These are phyloP conservation scores for Pao palembangensis DNA, from an alignment of 2,113 vertebrate genomes.

Conservation along the genomic window DNA sequence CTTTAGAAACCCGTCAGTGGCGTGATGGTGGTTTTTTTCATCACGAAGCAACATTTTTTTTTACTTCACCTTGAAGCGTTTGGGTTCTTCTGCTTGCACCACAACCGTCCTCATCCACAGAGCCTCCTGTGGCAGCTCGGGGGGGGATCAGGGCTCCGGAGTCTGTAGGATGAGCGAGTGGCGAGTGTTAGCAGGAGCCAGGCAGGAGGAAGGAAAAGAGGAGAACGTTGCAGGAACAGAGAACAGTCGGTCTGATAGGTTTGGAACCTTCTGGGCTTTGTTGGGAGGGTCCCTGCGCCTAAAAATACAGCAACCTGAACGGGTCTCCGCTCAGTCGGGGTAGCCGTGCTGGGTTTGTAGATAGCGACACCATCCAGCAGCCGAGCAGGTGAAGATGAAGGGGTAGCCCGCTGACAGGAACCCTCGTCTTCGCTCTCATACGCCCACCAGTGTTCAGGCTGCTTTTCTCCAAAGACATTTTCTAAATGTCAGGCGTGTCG, in stretches of 20 bases:
- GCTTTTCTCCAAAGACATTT: slow-evolving; percentile 57
- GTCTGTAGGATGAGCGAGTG: no score
- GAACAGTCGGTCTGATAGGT: background rate
- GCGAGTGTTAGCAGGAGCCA: no score
- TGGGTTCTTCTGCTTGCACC: no score
- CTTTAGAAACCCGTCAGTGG: no score
- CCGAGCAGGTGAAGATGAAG: slow-evolving; percentile 23
- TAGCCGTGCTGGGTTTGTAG: background rate
- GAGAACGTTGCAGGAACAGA: background rate
- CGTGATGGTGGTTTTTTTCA: no score
- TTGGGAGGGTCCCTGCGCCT: background rate
- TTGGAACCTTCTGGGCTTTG: background rate
- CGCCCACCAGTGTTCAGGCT: slow-evolving; percentile 47
- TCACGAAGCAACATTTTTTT: no score
- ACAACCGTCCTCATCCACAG: no score
- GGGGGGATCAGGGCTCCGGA: no score
- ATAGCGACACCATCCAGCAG: background rate
- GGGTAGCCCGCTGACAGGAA: background rate
- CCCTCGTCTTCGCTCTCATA: slow-evolving; percentile 38
- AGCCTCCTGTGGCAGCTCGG: no score
- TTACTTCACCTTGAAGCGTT: no score
- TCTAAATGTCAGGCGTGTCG: slow-evolving; percentile 65
- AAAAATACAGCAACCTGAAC: background rate
- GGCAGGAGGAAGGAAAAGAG: no score
- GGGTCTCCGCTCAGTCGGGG: no score